These are phyloP conservation scores for Polyommatus icarus DNA, from an alignment of 2,888 invertebrate species.

Conservation along the genomic window DNA sequence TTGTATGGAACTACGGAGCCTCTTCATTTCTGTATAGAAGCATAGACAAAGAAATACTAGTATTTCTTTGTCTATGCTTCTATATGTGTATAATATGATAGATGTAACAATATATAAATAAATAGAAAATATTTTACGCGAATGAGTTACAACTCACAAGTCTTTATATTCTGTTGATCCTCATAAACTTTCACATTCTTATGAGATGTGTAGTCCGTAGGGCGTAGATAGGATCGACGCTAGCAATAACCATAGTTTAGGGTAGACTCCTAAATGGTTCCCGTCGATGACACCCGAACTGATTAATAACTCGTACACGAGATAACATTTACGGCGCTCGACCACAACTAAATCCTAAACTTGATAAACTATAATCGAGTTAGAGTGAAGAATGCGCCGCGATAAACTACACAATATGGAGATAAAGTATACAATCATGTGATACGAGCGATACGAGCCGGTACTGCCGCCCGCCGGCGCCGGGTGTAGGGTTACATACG, in stretches of 20 bases:
- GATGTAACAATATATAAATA: no score
- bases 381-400: background rate
- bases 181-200: background rate
- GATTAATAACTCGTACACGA: slow-evolving; percentile 7
- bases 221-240: background rate
- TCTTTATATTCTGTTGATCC: background rate
- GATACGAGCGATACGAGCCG: background rate
- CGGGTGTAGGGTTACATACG: slow-evolving; percentile 3
- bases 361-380: slow-evolving; percentile 8
- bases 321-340: slow-evolving; percentile 4
- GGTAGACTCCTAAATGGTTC: background rate
- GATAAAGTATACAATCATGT: background rate
- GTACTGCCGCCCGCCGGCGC: background rate
- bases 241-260: background rate
- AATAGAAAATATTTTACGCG: no score
- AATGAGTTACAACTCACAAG: no score
- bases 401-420: slow-evolving; percentile 3
- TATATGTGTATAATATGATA: no score
- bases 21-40: no score
- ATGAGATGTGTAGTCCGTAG: background rate
- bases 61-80: no score
- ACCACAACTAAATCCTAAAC: background rate
- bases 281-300: background rate
- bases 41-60: no score
- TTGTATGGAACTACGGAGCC: no score